Base-by-base conservation (phyloP, 2,113 vertebrate species). In the Leptosomus discolor region DNA sequence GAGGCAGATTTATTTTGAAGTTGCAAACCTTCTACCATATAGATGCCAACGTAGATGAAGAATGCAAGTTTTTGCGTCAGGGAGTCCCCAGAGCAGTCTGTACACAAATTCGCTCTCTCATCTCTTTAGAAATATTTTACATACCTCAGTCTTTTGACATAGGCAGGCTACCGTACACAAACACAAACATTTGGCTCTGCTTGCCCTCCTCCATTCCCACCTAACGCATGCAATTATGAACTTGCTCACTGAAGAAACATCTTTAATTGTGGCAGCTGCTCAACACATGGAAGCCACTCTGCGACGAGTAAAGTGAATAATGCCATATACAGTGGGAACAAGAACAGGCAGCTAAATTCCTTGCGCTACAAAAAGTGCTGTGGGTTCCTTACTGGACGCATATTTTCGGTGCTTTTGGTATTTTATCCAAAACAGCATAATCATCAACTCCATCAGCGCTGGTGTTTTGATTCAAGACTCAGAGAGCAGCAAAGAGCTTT, bases 391-490 rank as follows among this genome's bases (percentile, higher is more conserved):
- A 37, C 3, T 69, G 71, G 54, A 46, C 2, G 2, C n/a, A 45
- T n/a, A 45, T 50, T 32, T 26, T 64, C 6, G 4, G 26, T 34
- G 75, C 26, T 76, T 58, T 80, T 27, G 27, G 50, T 12, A 12
- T 76, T 92, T 89, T 18, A 56, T 48, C 45, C 57, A 37, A 36
- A 90, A 45, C 32, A 56, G 15, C 21, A 7, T 12, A 11, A 67
- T 22, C 70, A 16, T 41, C 39, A 39, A 21, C 12, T 67, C 6
- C 63, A 19, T 1, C 1, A 1, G 26, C 1, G 1, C 2, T 46
- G 58, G 34, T 34, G 71, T 7, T 73, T 46, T 37, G 54, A 53
- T 48, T 90, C 43, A 4, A 11, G 67, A 13, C 15, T 36, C 53
- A 4, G 50, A 53, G 2, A n/a, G 30, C 26, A 30, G 18, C 15